Evolutionary conservation across 1,140 invertebrate species (phyloP).

Genomic region (Heliconius eleuchia): DNA sequence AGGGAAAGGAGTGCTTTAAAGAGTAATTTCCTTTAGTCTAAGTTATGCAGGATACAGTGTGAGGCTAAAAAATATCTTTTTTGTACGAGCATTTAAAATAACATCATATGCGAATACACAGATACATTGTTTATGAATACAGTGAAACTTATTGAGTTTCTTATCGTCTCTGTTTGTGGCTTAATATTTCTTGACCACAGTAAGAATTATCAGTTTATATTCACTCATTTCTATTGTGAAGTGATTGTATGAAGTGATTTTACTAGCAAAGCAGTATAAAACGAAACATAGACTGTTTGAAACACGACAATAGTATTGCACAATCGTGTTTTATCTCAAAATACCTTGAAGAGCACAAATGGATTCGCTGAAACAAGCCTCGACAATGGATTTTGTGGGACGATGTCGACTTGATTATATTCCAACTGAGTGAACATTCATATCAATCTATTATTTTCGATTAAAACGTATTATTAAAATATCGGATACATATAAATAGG

Average conservation of each 20-base stretch:
- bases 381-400: not conserved
- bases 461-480: not conserved
- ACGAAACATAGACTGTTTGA: not conserved
- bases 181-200: too few species aligned
- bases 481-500: not conserved
- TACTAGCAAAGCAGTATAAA: not conserved
- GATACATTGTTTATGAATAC: too few species aligned
- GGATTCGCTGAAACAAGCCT: slow-evolving; percentile 4
- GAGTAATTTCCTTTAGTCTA: too few species aligned
- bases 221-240: not conserved
- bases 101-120: too few species aligned
- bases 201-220: too few species aligned
- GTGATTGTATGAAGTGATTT: not conserved
- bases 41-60: too few species aligned
- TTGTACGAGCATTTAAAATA: too few species aligned
- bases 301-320: slow-evolving; percentile 8
- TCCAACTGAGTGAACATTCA: not conserved
- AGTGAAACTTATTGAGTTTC: too few species aligned
- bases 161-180: too few species aligned
- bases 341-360: not conserved
- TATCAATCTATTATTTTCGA: not conserved
- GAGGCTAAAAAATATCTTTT: too few species aligned
- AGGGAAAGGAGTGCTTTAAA: too few species aligned
- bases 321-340: slow-evolving; percentile 14
- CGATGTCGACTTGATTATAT: not conserved